These are phyloP conservation scores for Connochaetes taurinus DNA, from an alignment of 2,113 vertebrate genomes.

Conservation along the genomic window DNA sequence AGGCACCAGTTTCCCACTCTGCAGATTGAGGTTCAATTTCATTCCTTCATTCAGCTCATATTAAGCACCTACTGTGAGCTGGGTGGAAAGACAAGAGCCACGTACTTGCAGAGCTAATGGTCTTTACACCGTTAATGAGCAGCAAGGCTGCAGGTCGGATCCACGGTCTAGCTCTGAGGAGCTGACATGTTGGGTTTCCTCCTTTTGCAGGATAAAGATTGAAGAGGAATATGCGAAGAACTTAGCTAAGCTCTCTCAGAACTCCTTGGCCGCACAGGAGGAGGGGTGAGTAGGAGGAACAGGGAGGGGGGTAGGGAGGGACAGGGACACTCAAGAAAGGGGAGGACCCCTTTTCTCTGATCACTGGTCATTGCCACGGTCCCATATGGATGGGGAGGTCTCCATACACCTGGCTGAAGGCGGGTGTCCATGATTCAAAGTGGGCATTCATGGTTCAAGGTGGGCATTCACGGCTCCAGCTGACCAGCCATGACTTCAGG, in stretches of 20 bases:
- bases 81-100: background rate
- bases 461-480: background rate
- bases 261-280: constrained; percentile 92
- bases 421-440: rapidly evolving
- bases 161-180: rapidly evolving
- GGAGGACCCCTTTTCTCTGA: rapidly evolving
- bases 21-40: background rate
- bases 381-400: background rate
- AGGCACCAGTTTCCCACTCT: background rate
- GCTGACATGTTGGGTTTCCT: background rate
- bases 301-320: background rate
- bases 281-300: constrained; percentile 90
- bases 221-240: constrained; percentile 99
- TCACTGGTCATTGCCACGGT: rapidly evolving
- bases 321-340: background rate
- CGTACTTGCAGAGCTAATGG: rapidly evolving
- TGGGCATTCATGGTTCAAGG: background rate
- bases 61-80: background rate
- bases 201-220: constrained; percentile 93
- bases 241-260: constrained; percentile 96
- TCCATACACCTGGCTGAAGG: background rate
- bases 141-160: background rate
- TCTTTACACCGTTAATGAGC: rapidly evolving
- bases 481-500: background rate
- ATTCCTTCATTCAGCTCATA: background rate